A percentile compares a stretch with the other conserved stretches of the same genome.
Conservation (phyloP, 2,888 invertebrate genomes). For the Macrosiphum euphorbiae region DNA sequence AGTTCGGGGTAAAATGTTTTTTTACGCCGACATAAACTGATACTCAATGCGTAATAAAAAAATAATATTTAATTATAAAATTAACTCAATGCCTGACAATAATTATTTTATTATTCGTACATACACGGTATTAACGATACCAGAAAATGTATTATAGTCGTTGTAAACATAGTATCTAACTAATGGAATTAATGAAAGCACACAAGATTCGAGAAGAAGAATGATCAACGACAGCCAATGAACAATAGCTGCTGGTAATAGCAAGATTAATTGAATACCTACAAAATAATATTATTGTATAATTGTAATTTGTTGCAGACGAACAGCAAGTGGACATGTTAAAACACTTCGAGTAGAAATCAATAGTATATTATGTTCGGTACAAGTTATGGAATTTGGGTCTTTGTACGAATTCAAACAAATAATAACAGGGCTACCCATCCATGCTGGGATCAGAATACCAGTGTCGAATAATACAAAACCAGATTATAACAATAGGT, state of each 20-base stretch:
- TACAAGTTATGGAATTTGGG: slow-evolving; percentile 25
- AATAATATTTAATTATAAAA: not conserved
- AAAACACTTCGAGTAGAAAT: slow-evolving; percentile 16
- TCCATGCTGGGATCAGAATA: slow-evolving; percentile 15
- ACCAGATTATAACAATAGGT: slow-evolving; percentile 40
- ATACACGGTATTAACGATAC: not conserved
- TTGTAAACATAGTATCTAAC: not conserved
- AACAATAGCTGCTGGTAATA: not conserved
- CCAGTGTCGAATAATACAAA: slow-evolving; percentile 14
- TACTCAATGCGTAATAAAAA: not conserved
- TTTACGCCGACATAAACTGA: not conserved
- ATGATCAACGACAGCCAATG: not conserved
- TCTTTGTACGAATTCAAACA: slow-evolving; percentile 12
- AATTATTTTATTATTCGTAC: not conserved
- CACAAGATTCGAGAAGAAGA: not conserved
- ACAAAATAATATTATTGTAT: slow-evolving; percentile 12
- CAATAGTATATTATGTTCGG: not conserved
- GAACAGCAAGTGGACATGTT: not conserved
- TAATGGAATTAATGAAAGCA: slow-evolving; percentile 17
- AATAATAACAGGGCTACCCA: slow-evolving; percentile 41
- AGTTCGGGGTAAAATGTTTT: not conserved
- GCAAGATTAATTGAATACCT: slow-evolving; percentile 10
- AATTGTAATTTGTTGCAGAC: not conserved
- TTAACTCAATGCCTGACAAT: not conserved
- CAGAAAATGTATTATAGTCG: not conserved